These are phyloP conservation scores for Volucella zonaria DNA, from an alignment of 2,888 invertebrate species.

Conservation along the genomic window DNA sequence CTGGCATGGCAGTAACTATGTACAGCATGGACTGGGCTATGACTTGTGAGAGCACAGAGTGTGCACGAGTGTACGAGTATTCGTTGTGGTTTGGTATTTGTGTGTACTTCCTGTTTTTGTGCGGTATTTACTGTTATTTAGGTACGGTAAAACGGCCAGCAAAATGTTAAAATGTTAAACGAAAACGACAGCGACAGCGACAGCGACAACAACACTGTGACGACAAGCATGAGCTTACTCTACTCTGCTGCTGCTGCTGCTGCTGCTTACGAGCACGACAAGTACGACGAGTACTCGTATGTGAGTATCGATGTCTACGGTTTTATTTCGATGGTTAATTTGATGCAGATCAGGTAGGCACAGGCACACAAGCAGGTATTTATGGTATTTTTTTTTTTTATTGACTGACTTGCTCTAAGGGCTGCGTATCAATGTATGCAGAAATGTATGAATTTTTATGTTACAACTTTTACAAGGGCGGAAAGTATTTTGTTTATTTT, in stretches of 20 bases:
- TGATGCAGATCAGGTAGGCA: conserved; percentile 66
- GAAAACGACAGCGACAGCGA: conserved; percentile 16
- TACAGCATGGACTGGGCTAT: not conserved
- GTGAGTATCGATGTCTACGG: conserved; percentile 25
- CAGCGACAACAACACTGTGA: too few relatives aligned
- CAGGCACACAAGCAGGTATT: conserved; percentile 43
- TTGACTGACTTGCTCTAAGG: conserved; percentile 42
- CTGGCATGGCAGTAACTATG: not conserved
- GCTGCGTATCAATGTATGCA: too few relatives aligned
- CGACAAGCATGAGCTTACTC: too few relatives aligned
- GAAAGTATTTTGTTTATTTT: too few relatives aligned
- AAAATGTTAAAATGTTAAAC: conserved; percentile 58
- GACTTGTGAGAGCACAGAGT: not conserved
- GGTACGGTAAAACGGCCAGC: conserved; percentile 66
- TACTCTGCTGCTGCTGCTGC: too few relatives aligned
- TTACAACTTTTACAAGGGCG: too few relatives aligned
- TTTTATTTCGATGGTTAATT: conserved; percentile 61
- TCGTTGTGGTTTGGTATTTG: conserved; percentile 50
- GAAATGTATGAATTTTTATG: too few relatives aligned
- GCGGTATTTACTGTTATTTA: conserved; percentile 71
- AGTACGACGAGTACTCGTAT: conserved; percentile 20
- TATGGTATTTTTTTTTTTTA: conserved; percentile 54
- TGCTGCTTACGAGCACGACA: not conserved
- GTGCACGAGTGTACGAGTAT: conserved; percentile 38
- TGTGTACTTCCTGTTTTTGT: conserved; percentile 69